phyloP scores from a whole-genome alignment of 2,797 vertebrate genomes.

The Saxicola maurus region DNA sequence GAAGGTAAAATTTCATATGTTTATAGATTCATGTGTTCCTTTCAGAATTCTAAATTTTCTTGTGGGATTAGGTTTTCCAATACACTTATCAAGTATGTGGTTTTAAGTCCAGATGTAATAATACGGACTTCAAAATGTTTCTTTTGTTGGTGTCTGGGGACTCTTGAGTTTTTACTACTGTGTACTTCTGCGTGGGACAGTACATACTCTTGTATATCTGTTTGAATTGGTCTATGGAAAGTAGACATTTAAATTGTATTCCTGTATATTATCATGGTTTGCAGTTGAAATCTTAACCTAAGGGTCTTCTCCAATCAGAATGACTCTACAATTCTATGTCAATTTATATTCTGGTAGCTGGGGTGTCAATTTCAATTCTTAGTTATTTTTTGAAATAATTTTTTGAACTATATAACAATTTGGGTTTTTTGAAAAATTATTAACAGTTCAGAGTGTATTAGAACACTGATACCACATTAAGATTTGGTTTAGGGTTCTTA shows the following conservation, averaged over 20 bases:
- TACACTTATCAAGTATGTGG: background rate
- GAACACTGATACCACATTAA: background rate
- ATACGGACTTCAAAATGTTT: background rate
- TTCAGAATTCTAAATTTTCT: background rate
- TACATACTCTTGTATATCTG: background rate
- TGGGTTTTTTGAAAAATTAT: fast-evolving
- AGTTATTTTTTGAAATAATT: background rate
- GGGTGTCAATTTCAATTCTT: background rate
- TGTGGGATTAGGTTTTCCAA: background rate
- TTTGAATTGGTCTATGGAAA: background rate
- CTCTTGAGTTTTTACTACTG: background rate
- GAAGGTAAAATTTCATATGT: background rate
- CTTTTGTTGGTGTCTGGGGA: background rate
- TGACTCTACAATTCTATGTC: background rate
- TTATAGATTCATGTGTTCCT: background rate
- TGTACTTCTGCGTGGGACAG: background rate
- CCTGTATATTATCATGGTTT: background rate
- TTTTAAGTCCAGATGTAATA: background rate
- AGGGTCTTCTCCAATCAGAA: background rate
- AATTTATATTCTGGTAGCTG: background rate
- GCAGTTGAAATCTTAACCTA: fast-evolving
- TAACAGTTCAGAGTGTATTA: background rate
- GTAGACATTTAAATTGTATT: background rate
- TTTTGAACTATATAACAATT: background rate
- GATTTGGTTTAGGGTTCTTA: background rate